Percentiles rank a stretch among this genome's conserved stretches.
Evolutionary conservation across 2,888 invertebrate genomes (phyloP).

Genomic region (Eupithecia inturbata): DNA sequence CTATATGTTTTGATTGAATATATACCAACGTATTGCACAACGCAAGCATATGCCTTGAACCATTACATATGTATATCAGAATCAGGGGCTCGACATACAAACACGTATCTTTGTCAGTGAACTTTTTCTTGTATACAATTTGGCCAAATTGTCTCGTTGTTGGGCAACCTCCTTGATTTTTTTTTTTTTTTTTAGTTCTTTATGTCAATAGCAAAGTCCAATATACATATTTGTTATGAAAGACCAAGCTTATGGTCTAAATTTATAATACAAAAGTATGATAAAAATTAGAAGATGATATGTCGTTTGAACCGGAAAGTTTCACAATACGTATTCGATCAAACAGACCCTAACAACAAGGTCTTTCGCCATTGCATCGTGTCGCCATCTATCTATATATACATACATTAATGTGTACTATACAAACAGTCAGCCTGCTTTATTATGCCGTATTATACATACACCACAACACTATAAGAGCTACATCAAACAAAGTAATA

Average conservation of each 20-base stretch:
- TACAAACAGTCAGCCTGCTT: constrained; percentile 26
- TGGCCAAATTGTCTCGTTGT: neutral
- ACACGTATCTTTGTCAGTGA: no score
- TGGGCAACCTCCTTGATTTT: neutral
- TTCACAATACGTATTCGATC: constrained; percentile 42
- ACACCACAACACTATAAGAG: constrained; percentile 4
- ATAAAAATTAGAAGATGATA: neutral
- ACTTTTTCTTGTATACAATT: neutral
- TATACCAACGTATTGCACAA: neutral
- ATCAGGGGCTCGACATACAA: no score
- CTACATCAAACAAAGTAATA: neutral
- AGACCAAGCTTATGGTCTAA: neutral
- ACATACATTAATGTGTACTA: constrained; percentile 1
- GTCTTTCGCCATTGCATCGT: constrained; percentile 58
- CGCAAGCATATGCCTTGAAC: no score
- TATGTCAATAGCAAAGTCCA: neutral
- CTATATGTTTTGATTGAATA: no score
- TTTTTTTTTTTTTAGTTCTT: neutral
- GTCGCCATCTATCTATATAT: constrained; percentile 49
- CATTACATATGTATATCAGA: no score
- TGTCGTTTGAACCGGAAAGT: neutral
- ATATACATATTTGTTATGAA: no score
- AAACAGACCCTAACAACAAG: constrained; percentile 48
- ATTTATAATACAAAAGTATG: neutral
- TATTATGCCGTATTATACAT: constrained; percentile 12